Evolutionary conservation across 2,797 vertebrate genomes (phyloP), one percentile per base, ranked within the genome.

Genomic region (Oreortyx pictus): DNA sequence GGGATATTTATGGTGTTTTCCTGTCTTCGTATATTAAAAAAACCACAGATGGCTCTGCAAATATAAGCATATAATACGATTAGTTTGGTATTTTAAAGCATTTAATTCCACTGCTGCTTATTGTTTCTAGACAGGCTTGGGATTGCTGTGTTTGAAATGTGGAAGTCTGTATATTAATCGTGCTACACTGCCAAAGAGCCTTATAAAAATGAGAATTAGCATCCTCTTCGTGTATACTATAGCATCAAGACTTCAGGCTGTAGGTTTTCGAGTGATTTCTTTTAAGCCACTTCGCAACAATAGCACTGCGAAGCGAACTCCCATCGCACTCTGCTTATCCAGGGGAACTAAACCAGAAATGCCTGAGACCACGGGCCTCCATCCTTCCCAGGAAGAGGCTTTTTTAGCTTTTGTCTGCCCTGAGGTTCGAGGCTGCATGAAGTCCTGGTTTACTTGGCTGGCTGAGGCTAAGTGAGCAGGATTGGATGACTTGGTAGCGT

Each of bases 251-350:
- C 54, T 66, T 66, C 46, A 60, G 41, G 41, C 20, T 76, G 17
- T 57, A 19, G 18, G 18, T 62, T 79, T 59, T 41, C 56, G 41
- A 31, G 72, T 75, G 23, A 59, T 70, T 78, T 81, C 15, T 82
- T 87, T 89, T 35, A 75, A 94, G 71, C 15, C 16, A 14, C 25
- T 78, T 76, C 88, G 35, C 67, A 4, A 0, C 4, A 7, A 24
- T 29, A 29, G 16, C 5, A 0, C 83, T 86, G 83, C 1, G 0
- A 88, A 86, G 61, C 24, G 25, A 8, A 14, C 1, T 0, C 50
- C 50, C 50, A 29, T 83, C 10, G 2, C 65, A 23, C 49, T 49
- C 22, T 81, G 9, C 61, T 74, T 49, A 0, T 29, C 17, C 17
- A 57, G 9, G 16, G 22, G 11, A 41, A 19, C 57, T 18, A 81